Percentiles rank a stretch among this genome's conserved stretches.
These are phyloP conservation scores for Agrotis exclamationis DNA, from an alignment of 2,888 invertebrate species.

Conservation along the genomic window DNA sequence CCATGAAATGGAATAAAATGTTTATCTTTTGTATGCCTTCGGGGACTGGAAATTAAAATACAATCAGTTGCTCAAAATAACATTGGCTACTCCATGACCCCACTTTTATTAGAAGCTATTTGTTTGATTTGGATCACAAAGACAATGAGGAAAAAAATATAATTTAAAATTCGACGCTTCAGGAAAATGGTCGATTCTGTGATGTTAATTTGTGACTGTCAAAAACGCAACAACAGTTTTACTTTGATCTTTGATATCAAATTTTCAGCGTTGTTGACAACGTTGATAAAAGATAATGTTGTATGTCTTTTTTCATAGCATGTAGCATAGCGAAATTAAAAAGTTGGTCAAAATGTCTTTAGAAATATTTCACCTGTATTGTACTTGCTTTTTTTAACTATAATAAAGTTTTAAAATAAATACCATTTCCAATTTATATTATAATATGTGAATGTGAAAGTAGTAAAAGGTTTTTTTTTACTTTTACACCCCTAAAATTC, in stretches of 20 bases:
- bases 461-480: too few relatives aligned
- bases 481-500: too few relatives aligned
- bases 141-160: background rate
- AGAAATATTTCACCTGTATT: too few relatives aligned
- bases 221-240: background rate
- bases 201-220: background rate
- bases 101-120: background rate
- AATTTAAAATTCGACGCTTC: background rate
- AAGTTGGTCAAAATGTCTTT: too few relatives aligned
- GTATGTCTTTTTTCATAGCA: background rate
- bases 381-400: too few relatives aligned
- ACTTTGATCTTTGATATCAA: background rate
- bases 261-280: background rate
- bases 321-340: too few relatives aligned
- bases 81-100: background rate
- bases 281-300: background rate
- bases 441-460: too few relatives aligned
- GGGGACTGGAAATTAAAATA: constrained; percentile 30
- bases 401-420: too few relatives aligned
- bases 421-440: too few relatives aligned
- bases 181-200: background rate
- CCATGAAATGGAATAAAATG: constrained; percentile 23
- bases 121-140: background rate
- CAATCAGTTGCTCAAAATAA: constrained; percentile 13
- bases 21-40: constrained; percentile 44